Evolutionary conservation across 1,140 invertebrate species (phyloP).

Genomic region (Drosophila willistoni): DNA sequence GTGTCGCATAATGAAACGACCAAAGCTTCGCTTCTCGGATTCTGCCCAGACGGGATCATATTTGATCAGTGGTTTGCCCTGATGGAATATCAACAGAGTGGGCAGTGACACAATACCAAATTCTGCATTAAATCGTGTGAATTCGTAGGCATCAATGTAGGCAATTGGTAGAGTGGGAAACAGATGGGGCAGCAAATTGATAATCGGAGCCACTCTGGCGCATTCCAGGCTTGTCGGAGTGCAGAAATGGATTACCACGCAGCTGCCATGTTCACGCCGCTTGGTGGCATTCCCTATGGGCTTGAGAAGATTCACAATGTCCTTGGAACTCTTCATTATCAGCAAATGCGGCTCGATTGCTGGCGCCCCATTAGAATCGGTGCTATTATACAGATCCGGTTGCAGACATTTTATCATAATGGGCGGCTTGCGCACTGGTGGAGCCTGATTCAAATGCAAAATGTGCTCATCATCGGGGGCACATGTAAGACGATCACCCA

Average conservation of each 20-base stretch:
- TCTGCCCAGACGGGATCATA: conserved; percentile 86
- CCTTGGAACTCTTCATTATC: conserved; percentile 67
- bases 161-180: conserved; percentile 94
- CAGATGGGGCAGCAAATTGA: conserved; percentile 91
- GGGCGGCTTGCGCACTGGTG: conserved; percentile 57
- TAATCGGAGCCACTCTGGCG: conserved; percentile 93
- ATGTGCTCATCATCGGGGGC: conserved; percentile 65
- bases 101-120: conserved; percentile 97
- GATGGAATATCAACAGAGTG: conserved; percentile 96
- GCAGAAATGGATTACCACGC: conserved; percentile 94
- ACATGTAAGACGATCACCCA: conserved; percentile 47
- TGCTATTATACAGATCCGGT: conserved; percentile 29
- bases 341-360: conserved; percentile 43
- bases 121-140: conserved; percentile 94
- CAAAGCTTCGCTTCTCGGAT: conserved; percentile 91
- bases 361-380: neutral
- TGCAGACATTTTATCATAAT: conserved; percentile 72
- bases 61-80: conserved; percentile 88
- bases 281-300: conserved; percentile 83
- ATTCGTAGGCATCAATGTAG: conserved; percentile 94
- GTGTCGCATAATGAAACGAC: conserved; percentile 91
- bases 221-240: conserved; percentile 95
- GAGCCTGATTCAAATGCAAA: conserved; percentile 52
- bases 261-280: conserved; percentile 86
- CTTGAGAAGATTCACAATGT: conserved; percentile 82